These are phyloP conservation scores for Hypolimnas misippus DNA, from an alignment of 2,888 invertebrate genomes.

Conservation along the genomic window DNA sequence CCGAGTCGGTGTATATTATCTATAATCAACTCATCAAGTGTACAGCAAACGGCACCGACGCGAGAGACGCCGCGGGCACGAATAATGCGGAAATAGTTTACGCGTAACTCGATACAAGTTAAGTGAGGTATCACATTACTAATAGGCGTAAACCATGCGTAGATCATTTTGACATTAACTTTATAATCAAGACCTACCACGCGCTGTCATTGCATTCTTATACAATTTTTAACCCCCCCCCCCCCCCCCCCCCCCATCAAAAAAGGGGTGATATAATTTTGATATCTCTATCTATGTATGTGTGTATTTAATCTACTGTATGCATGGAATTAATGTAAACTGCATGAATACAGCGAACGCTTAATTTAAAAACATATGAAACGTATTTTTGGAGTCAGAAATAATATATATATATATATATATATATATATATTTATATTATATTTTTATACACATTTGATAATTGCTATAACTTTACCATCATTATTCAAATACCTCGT, in stretches of 20 bases:
- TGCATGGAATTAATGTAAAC: too few species aligned
- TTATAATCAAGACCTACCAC: constrained; percentile 38
- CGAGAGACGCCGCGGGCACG: constrained; percentile 34
- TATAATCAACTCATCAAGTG: constrained; percentile 36
- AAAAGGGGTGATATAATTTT: too few species aligned
- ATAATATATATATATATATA: background rate
- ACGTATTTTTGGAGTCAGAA: too few species aligned
- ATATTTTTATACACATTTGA: background rate
- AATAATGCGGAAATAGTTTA: constrained; percentile 62
- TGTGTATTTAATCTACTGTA: too few species aligned
- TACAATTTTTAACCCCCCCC: too few species aligned
- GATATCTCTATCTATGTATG: too few species aligned
- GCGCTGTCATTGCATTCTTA: background rate
- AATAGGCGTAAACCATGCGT: constrained; percentile 44
- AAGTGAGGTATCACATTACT: constrained; percentile 43
- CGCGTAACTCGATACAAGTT: constrained; percentile 50
- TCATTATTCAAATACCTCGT: background rate
- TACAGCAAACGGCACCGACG: constrained; percentile 24
- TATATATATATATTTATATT: background rate
- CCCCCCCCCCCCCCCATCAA: too few species aligned
- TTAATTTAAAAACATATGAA: too few species aligned
- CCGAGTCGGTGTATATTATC: constrained; percentile 10
- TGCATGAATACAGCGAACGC: too few species aligned
- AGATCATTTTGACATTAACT: constrained; percentile 35
- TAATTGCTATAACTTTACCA: background rate